Evolutionary conservation across 2,113 vertebrate genomes (phyloP).

Genomic region (Phyllostomus discolor): DNA sequence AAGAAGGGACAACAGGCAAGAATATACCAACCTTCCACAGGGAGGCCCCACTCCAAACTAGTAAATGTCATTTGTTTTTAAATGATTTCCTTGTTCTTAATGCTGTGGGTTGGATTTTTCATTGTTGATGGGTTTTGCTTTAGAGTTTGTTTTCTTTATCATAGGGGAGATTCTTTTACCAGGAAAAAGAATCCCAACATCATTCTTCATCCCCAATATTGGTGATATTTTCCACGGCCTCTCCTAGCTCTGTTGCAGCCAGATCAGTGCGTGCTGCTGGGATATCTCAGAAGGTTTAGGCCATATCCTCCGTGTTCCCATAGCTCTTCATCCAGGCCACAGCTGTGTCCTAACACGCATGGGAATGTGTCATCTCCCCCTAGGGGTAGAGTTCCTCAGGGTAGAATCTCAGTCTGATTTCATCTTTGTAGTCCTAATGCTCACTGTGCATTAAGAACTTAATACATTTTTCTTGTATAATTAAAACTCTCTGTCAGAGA

Average conservation of each 20-base stretch:
- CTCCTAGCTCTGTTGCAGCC: not conserved
- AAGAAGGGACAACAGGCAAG: not conserved
- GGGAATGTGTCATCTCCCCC: not conserved
- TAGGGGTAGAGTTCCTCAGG: not conserved
- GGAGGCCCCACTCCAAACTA: not conserved
- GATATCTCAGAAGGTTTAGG: not conserved
- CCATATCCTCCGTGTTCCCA: rapidly evolving
- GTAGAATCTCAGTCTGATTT: not conserved
- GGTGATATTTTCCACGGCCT: not conserved
- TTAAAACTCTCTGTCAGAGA: not conserved
- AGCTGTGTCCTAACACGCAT: rapidly evolving
- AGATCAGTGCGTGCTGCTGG: not conserved
- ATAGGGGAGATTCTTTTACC: not conserved
- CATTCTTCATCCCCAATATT: not conserved
- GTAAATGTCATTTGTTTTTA: not conserved
- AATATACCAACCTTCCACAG: not conserved
- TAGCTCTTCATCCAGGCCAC: rapidly evolving
- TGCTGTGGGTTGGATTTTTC: not conserved
- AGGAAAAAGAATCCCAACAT: not conserved
- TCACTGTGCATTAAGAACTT: not conserved
- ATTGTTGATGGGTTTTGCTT: not conserved
- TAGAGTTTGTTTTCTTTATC: not conserved
- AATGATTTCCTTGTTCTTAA: not conserved
- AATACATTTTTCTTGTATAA: not conserved
- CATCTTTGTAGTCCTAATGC: not conserved